A percentile compares a stretch with the other conserved stretches of the same genome.
phyloP scores from a whole-genome alignment of 2,797 vertebrate genomes.

The Poecilia gillii region DNA sequence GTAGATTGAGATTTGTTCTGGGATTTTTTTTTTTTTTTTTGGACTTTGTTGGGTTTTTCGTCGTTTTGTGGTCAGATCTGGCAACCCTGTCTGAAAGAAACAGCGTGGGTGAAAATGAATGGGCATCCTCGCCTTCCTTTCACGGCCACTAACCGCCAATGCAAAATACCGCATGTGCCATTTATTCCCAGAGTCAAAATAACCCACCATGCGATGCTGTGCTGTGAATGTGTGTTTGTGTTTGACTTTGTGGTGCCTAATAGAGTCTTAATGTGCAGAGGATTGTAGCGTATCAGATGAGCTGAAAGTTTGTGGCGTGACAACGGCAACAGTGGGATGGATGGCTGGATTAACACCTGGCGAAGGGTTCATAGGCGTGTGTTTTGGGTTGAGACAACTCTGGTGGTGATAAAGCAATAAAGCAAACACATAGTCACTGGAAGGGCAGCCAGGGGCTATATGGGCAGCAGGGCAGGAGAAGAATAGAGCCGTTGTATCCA shows the following conservation, averaged over 20 bases:
- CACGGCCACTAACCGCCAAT: conserved; percentile 72
- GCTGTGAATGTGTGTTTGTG: conserved; percentile 23
- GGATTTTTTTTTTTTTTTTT: no score
- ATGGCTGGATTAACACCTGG: conserved; percentile 78
- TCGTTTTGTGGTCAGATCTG: no score
- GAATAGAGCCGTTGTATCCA: conserved; percentile 64
- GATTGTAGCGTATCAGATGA: conserved; percentile 68
- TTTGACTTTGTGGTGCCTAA: conserved; percentile 59
- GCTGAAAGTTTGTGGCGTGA: conserved; percentile 66
- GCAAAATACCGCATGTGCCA: conserved; percentile 78
- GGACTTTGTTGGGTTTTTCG: no score
- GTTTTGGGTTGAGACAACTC: conserved; percentile 32
- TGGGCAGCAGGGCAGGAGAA: conserved; percentile 56
- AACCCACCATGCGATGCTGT: conserved; percentile 49
- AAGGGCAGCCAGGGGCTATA: conserved; percentile 60
- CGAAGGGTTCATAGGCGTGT: conserved; percentile 36
- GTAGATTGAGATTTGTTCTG: no score
- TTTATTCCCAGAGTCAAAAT: conserved; percentile 81
- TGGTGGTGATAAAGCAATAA: conserved; percentile 65
- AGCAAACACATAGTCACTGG: conserved; percentile 50
- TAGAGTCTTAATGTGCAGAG: conserved; percentile 75
- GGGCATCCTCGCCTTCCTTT: conserved; percentile 67
- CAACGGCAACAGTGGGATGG: conserved; percentile 71
- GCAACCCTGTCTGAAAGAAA: conserved; percentile 17
- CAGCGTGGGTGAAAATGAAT: conserved; percentile 66